Conservation (phyloP, 1,140 invertebrate genomes). For the Carcinoscorpius rotundicauda region DNA sequence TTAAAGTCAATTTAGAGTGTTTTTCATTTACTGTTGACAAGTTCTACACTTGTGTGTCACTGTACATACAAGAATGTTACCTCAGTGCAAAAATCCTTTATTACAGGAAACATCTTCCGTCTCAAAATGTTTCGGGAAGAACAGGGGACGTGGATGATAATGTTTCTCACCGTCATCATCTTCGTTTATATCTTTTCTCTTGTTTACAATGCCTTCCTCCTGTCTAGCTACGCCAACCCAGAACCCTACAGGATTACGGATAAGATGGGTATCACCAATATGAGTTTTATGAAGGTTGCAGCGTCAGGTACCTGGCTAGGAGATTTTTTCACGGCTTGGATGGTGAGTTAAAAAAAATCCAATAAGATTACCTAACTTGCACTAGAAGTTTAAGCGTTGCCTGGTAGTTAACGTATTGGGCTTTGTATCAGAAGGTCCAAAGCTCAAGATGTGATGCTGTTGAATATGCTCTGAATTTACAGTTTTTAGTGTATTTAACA, state of each 20-base stretch:
- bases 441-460: no score
- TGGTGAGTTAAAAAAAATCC: slow-evolving; percentile 27
- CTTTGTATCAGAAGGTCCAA: no score
- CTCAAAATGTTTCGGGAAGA: slow-evolving; percentile 45
- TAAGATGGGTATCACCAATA: slow-evolving; percentile 33
- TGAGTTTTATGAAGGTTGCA: slow-evolving; percentile 43
- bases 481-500: no score
- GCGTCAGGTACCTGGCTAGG: slow-evolving; percentile 45
- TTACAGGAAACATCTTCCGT: slow-evolving; percentile 36
- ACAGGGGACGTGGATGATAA: slow-evolving; percentile 44
- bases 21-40: no score
- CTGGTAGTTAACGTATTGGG: no score
- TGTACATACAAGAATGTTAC: no score
- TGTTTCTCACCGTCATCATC: slow-evolving; percentile 40
- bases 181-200: slow-evolving; percentile 42
- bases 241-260: slow-evolving; percentile 33
- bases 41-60: no score
- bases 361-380: no score
- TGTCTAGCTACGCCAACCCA: slow-evolving; percentile 32
- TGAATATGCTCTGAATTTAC: no score
- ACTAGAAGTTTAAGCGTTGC: no score
- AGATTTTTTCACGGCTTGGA: slow-evolving; percentile 43
- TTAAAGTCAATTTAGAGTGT: no score
- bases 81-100: not conserved
- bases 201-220: slow-evolving; percentile 40